Conservation (phyloP, 2,113 vertebrate genomes). For the Climacteris rufus region DNA sequence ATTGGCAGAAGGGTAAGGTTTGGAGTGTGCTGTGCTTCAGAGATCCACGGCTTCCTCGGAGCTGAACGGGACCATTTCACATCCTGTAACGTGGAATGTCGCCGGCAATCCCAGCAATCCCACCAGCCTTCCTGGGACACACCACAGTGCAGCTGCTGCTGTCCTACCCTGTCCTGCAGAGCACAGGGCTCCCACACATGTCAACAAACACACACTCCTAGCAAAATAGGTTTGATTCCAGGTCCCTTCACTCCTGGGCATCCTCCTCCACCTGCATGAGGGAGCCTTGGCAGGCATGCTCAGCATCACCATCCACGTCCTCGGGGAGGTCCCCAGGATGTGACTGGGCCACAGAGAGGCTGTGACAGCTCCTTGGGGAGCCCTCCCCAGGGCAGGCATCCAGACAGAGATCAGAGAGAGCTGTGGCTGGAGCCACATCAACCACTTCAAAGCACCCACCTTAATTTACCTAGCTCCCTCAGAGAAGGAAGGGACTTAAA, state of each 20-base stretch:
- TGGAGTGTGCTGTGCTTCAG: not conserved
- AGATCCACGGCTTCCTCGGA: not conserved
- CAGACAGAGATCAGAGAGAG: fast-evolving
- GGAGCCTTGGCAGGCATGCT: not conserved
- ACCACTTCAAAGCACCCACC: not conserved
- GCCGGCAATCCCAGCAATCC: fast-evolving
- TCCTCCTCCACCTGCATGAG: not conserved
- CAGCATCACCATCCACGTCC: not conserved
- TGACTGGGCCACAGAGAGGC: not conserved
- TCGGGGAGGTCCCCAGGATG: not conserved
- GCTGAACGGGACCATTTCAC: not conserved
- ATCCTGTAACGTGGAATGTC: not conserved
- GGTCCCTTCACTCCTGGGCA: constrained; percentile 68
- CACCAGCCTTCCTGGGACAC: not conserved
- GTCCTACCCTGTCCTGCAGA: constrained; percentile 27
- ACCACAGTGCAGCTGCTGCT: not conserved
- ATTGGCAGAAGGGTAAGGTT: not conserved
- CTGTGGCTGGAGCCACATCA: not conserved
- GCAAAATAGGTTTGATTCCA: constrained; percentile 68
- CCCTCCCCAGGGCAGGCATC: not conserved
- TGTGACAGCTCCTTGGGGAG: not conserved
- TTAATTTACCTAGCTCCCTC: constrained; percentile 14
- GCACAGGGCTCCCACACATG: not conserved
- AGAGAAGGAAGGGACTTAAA: constrained; percentile 76
- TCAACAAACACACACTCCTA: not conserved